Conservation (phyloP, 2,113 vertebrate species). For the Ellobius talpinus region DNA sequence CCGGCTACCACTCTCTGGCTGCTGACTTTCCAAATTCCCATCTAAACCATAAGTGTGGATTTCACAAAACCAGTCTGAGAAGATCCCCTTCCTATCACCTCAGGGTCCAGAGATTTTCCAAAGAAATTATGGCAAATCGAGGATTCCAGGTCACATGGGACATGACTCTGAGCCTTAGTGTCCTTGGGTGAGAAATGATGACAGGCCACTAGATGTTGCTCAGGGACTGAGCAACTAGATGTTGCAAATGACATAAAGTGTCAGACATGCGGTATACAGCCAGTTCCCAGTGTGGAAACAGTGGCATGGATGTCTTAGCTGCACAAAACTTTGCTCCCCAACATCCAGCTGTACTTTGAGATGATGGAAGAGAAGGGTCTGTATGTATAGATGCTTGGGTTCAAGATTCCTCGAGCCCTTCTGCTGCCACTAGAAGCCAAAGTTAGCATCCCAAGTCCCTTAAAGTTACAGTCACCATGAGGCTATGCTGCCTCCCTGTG, state of each 20-base stretch:
- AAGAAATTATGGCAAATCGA: background rate
- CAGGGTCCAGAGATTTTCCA: background rate
- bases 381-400: background rate
- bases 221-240: too few species aligned
- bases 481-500: constrained; percentile 74
- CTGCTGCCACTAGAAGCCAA: background rate
- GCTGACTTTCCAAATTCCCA: background rate
- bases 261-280: too few species aligned
- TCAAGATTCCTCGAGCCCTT: background rate
- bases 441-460: background rate
- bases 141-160: background rate
- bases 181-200: background rate
- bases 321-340: background rate
- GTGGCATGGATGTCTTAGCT: background rate
- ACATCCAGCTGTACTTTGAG: background rate
- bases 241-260: too few species aligned
- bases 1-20: background rate
- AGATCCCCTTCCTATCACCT: background rate
- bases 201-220: background rate
- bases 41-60: background rate
- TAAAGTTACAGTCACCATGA: background rate
- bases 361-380: background rate
- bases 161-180: background rate
- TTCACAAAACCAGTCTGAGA: background rate
- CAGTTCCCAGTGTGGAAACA: background rate